Base-by-base conservation (phyloP, 2,797 vertebrate genomes). In the Semaprochilodus insignis region DNA sequence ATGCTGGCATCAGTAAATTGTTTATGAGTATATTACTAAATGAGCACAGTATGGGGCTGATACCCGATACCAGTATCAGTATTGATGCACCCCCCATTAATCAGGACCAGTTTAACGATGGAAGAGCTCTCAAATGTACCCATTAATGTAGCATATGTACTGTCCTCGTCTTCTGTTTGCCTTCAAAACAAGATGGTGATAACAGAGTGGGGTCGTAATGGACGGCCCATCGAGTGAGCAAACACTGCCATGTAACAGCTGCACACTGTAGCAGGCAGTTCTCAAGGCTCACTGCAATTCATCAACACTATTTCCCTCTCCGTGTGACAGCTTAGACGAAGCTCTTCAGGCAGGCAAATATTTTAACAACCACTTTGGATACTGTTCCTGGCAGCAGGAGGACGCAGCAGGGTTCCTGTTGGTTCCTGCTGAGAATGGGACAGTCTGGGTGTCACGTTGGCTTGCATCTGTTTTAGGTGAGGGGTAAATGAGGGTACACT, bases 151-250 rank as follows among this genome's bases (percentile, higher is more conserved):
- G 17, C 19, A 6, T 27, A 25, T 25, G 17, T 52, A 23, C 31
- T 17, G 48, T 81, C 31, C 63, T 80, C 48, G 5, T 70, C 16
- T 31, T 77, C n/a, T 77, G 83, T 86, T 86, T 87, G 71, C 87
- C 7, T 88, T 87, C 78, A 82, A 88, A 91, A 92, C 90, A 86
- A 87, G 85, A 85, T 88, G 91, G 90, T 85, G 90, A 90, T 93
- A 93, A 94, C 93, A 95, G 93, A 92, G 83, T 82, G 78, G 78
- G 91, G 88, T 87, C 89, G 36, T 90, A 93, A 93, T 86, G 89
- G 89, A 86, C 91, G 91, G 87, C 85, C 89, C 89, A 91, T 89
- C 88, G 88, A 87, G 85, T 89, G 87, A 87, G 89, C 88, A 92
- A 95, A 94, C 89, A 94, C 59, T 83, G 17, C 14, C 69, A 10